phyloP scores from a whole-genome alignment of 1,140 invertebrate species.

The Chlorops oryzae region DNA sequence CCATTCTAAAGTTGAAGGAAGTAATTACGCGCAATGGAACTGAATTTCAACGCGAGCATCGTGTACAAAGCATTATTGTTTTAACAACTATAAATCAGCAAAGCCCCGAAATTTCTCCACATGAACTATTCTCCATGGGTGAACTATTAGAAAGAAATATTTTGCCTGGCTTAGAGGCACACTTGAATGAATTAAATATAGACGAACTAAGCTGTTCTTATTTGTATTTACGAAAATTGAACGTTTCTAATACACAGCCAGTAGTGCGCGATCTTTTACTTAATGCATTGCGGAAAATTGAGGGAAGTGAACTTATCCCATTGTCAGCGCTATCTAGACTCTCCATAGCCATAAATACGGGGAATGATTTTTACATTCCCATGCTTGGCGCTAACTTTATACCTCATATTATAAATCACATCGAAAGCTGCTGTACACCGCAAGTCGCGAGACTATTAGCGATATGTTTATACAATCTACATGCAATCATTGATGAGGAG shows the following conservation, averaged over 20 bases:
- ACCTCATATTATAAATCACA: conserved; percentile 23
- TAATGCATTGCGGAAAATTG: conserved; percentile 14
- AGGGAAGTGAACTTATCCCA: conserved; percentile 14
- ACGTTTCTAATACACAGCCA: conserved; percentile 20
- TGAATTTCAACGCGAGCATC: too few relatives aligned
- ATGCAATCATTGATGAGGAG: conserved; percentile 24
- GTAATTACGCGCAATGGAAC: too few relatives aligned
- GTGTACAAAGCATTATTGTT: too few relatives aligned
- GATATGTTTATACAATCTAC: conserved; percentile 36
- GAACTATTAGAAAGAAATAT: too few relatives aligned
- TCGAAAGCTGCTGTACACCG: conserved; percentile 21
- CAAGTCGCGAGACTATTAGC: conserved; percentile 33
- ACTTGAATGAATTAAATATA: conserved; percentile 19
- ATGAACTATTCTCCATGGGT: too few relatives aligned
- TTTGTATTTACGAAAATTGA: conserved; percentile 34
- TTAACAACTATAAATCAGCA: too few relatives aligned
- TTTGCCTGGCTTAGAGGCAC: conserved; percentile 12
- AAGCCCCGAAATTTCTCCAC: too few relatives aligned
- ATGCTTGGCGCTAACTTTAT: conserved; percentile 32
- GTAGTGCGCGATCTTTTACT: conserved; percentile 22
- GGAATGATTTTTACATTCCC: conserved; percentile 33
- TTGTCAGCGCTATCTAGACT: conserved; percentile 33
- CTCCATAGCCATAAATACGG: conserved; percentile 31
- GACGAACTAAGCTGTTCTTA: conserved; percentile 31
- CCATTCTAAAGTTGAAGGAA: too few relatives aligned